Evolutionary conservation across 2,113 vertebrate species (phyloP).

Genomic region (Nothocercus nigrocapillus): DNA sequence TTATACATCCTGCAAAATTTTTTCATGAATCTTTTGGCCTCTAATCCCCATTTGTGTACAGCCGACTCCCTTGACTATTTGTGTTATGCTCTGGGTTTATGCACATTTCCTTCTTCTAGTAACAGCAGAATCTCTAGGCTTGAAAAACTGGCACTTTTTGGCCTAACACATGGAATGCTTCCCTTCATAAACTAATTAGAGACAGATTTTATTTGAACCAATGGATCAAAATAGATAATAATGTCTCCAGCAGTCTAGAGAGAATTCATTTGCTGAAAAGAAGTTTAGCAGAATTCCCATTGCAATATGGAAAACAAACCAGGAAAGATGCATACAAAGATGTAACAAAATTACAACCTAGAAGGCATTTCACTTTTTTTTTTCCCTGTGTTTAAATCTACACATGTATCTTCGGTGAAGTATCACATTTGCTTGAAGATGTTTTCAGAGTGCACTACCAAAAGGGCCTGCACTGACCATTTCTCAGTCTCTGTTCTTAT

Average conservation of each 20-base stretch:
- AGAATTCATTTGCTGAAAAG: not conserved
- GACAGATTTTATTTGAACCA: not conserved
- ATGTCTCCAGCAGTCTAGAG: not conserved
- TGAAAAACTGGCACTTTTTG: not conserved
- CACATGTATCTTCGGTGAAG: not conserved
- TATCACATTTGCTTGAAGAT: not conserved
- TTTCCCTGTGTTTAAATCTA: not conserved
- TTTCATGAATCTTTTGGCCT: not conserved
- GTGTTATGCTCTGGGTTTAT: not conserved
- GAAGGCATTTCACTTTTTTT: not conserved
- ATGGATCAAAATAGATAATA: not conserved
- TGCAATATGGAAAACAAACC: not conserved
- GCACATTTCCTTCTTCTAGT: not conserved
- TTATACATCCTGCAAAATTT: not conserved
- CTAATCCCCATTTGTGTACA: not conserved
- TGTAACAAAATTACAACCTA: not conserved
- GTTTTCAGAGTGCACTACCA: not conserved
- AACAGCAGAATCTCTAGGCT: not conserved
- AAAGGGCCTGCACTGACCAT: not conserved
- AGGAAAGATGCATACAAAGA: not conserved
- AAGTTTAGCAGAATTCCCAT: not conserved
- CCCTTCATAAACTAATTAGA: not conserved
- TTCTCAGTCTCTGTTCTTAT: not conserved
- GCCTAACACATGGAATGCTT: not conserved
- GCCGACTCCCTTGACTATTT: not conserved